phyloP scores from a whole-genome alignment of 2,888 invertebrate species.

The Diarsia dahlii region DNA sequence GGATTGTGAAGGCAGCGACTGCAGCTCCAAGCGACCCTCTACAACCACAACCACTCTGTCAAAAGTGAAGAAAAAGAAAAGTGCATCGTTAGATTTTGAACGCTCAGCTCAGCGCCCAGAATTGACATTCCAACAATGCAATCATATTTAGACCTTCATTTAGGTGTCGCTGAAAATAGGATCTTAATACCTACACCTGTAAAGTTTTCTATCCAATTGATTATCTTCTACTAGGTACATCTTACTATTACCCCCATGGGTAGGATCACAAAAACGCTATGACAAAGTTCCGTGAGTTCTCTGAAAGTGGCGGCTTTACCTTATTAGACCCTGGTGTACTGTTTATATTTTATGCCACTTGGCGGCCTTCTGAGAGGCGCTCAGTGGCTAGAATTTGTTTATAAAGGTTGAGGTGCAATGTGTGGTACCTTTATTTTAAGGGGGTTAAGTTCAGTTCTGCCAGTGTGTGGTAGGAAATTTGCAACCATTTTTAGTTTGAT shows the following conservation, averaged over 20 bases:
- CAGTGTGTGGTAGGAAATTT: neutral
- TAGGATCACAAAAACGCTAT: constrained; percentile 47
- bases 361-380: constrained; percentile 29
- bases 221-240: constrained; percentile 11
- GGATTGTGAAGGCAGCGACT: no score
- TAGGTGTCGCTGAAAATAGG: neutral
- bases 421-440: neutral
- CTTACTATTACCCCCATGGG: constrained; percentile 40
- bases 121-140: neutral
- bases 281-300: constrained; percentile 48
- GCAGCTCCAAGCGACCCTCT: no score
- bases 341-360: constrained; percentile 44
- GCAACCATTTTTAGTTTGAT: neutral
- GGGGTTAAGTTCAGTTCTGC: neutral
- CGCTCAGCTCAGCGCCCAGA: no score
- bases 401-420: neutral
- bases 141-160: neutral
- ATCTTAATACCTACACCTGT: neutral
- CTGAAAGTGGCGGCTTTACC: constrained; percentile 48
- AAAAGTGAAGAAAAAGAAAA: no score
- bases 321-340: constrained; percentile 56
- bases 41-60: no score
- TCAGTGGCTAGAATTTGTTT: constrained; percentile 27
- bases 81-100: no score
- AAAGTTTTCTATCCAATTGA: constrained; percentile 33